Percentiles rank a stretch among this genome's conserved stretches.
Conservation (phyloP, 2,888 invertebrate species). For the Scaeva pyrastri region DNA sequence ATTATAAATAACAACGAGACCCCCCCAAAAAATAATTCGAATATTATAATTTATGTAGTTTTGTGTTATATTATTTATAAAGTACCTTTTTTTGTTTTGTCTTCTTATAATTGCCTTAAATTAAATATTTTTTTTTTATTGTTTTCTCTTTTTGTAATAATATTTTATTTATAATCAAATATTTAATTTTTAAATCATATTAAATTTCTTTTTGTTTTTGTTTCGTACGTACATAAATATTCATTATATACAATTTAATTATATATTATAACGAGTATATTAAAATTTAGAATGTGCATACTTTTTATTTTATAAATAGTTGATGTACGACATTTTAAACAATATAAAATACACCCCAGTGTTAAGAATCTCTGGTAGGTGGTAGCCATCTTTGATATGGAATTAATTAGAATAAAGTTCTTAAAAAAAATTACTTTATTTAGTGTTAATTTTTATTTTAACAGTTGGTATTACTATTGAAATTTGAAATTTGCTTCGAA, state of each 20-base stretch:
- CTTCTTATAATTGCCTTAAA: constrained; percentile 17
- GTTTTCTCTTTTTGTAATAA: constrained; percentile 63
- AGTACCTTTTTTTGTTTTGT: constrained; percentile 26
- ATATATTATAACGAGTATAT: constrained; percentile 45
- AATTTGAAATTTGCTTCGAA: too few relatives aligned
- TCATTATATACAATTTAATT: constrained; percentile 33
- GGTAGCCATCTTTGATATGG: constrained; percentile 40
- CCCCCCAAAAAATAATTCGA: constrained; percentile 65
- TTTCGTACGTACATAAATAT: constrained; percentile 40
- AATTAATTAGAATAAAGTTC: constrained; percentile 56
- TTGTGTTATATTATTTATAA: constrained; percentile 68
- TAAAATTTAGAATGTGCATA: constrained; percentile 55
- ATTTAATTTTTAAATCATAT: constrained; percentile 61
- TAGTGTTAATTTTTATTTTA: neutral
- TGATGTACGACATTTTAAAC: constrained; percentile 37
- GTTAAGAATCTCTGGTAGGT: constrained; percentile 34
- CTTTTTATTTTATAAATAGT: constrained; percentile 50
- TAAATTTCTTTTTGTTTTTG: constrained; percentile 25
- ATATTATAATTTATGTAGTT: constrained; percentile 71
- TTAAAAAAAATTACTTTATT: neutral
- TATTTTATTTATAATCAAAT: constrained; percentile 67
- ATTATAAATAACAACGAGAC: constrained; percentile 43
- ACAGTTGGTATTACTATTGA: too few relatives aligned
- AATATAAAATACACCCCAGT: constrained; percentile 60
- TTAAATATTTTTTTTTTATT: constrained; percentile 39